phyloP scores from a whole-genome alignment of 2,113 vertebrate species.

The Tachysurus vachellii region DNA sequence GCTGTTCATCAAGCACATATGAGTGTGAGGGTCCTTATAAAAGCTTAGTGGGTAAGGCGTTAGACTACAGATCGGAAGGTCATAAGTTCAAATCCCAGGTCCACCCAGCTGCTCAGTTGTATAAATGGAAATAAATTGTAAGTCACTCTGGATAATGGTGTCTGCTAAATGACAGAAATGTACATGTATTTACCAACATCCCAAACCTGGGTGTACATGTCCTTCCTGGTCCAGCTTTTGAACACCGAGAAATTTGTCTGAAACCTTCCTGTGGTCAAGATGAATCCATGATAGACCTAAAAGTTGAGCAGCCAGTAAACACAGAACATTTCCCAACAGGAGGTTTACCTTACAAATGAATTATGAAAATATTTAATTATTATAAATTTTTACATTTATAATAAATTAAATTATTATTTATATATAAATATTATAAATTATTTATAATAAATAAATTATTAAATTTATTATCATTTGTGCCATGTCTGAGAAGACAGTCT shows the following conservation, averaged over 20 bases:
- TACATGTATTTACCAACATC: slow-evolving; percentile 23
- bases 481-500: neutral
- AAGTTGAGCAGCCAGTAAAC: neutral
- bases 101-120: too few relatives aligned
- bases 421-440: too few relatives aligned
- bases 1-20: neutral
- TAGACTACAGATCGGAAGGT: too few relatives aligned
- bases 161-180: neutral
- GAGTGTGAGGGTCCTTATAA: neutral
- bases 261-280: neutral
- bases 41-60: too few relatives aligned
- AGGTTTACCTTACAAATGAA: neutral
- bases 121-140: too few relatives aligned
- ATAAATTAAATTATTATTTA: too few relatives aligned
- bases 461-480: neutral
- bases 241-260: neutral
- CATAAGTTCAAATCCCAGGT: too few relatives aligned
- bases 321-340: neutral
- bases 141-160: too few relatives aligned
- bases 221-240: neutral
- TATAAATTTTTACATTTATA: neutral
- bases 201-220: neutral
- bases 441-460: too few relatives aligned
- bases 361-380: neutral
- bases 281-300: slow-evolving; percentile 40